Evolutionary conservation across 1,140 invertebrate species (phyloP).

Genomic region (Drosophila prosaltans): DNA sequence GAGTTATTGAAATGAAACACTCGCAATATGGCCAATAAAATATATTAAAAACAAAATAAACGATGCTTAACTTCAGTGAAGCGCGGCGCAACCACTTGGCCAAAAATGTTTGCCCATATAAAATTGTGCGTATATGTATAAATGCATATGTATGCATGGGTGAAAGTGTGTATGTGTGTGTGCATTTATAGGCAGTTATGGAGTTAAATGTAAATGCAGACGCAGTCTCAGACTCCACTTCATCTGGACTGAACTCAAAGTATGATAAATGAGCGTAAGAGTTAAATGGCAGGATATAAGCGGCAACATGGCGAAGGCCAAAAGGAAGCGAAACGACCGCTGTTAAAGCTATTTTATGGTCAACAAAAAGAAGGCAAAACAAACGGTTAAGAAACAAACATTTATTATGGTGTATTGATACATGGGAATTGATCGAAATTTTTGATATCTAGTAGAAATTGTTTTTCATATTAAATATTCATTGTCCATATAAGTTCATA

Average conservation of each 20-base stretch:
- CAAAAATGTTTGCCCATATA: conserved; percentile 62
- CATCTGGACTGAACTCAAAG: conserved; percentile 66
- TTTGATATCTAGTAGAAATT: background rate
- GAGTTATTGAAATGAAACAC: conserved; percentile 72
- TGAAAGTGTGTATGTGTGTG: conserved; percentile 15
- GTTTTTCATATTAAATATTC: no score
- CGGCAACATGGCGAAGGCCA: conserved; percentile 43
- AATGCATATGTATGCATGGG: conserved; percentile 28
- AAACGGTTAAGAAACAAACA: conserved; percentile 14
- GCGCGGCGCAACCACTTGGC: conserved; percentile 48
- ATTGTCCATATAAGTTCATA: no score
- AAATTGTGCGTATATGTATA: conserved; percentile 4
- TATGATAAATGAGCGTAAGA: conserved; percentile 77
- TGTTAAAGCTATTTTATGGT: conserved; percentile 75
- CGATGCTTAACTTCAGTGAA: conserved; percentile 54
- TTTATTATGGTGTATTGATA: conserved; percentile 4
- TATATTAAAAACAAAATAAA: conserved; percentile 66
- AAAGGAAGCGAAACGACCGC: conserved; percentile 59
- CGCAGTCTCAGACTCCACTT: conserved; percentile 34
- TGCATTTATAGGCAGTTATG: conserved; percentile 32
- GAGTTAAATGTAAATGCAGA: conserved; percentile 24
- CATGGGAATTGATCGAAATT: background rate
- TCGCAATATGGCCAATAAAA: conserved; percentile 75
- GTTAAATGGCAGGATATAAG: conserved; percentile 59
- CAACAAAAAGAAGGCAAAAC: conserved; percentile 38